phyloP scores from a whole-genome alignment of 2,888 invertebrate species.

The Meganola albula region DNA sequence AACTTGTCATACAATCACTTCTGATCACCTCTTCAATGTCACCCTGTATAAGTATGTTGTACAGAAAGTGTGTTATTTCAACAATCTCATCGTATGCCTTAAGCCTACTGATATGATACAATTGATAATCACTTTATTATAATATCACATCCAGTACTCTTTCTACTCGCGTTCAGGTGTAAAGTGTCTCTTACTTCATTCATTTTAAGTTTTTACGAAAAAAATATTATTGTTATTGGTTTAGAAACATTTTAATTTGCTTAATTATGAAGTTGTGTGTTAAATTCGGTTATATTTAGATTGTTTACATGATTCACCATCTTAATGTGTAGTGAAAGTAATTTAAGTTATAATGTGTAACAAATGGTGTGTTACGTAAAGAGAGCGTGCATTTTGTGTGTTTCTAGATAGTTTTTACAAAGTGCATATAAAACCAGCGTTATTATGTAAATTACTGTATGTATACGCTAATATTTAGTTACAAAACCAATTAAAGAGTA shows the following conservation, averaged over 20 bases:
- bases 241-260: too few relatives aligned
- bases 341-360: constrained; percentile 12
- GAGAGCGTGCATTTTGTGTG: constrained; percentile 10
- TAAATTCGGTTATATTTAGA: constrained; percentile 18
- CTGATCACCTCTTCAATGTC: too few relatives aligned
- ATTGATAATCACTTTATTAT: constrained; percentile 28
- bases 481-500: constrained; percentile 13
- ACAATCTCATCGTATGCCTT: constrained; percentile 15
- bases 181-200: constrained; percentile 12
- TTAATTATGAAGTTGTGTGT: too few relatives aligned
- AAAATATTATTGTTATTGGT: constrained; percentile 4
- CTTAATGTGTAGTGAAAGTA: constrained; percentile 22
- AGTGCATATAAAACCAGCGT: constrained; percentile 10
- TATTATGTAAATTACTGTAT: constrained; percentile 18
- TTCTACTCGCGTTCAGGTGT: constrained; percentile 20
- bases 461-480: constrained; percentile 11
- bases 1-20: too few relatives aligned
- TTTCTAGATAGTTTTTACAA: constrained; percentile 2
- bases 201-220: constrained; percentile 1
- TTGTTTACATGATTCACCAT: constrained; percentile 2
- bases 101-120: constrained; percentile 29
- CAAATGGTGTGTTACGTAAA: constrained; percentile 22
- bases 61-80: too few relatives aligned
- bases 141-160: constrained; percentile 26
- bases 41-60: too few relatives aligned